Conservation (phyloP, 2,797 vertebrate species). For the Pseudochaenichthys georgianus region DNA sequence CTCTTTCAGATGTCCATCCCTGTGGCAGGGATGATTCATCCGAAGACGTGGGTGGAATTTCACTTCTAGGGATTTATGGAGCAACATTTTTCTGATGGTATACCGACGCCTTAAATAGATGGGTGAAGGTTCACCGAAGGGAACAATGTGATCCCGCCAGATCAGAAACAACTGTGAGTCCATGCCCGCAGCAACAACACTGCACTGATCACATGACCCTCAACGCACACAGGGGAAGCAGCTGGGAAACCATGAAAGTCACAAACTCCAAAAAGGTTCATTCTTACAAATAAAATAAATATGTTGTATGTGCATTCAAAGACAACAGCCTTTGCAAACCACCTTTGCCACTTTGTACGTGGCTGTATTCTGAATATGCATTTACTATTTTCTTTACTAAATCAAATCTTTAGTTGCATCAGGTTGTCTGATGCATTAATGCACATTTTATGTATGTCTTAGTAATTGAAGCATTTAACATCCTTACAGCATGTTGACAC, state of each 20-base stretch:
- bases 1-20: no score
- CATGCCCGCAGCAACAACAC: background rate
- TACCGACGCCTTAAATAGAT: background rate
- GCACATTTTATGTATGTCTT: background rate
- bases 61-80: background rate
- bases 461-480: no score
- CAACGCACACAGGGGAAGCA: background rate
- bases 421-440: background rate
- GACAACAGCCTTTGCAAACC: background rate
- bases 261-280: no score
- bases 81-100: background rate
- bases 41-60: background rate
- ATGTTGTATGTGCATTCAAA: no score
- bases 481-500: no score
- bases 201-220: constrained; percentile 15
- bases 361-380: background rate
- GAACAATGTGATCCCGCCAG: constrained; percentile 10
- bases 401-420: background rate
- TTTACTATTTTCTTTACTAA: background rate
- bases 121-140: constrained; percentile 36
- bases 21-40: no score
- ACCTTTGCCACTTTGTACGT: background rate
- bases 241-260: background rate
- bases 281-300: no score
- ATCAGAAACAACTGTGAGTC: constrained; percentile 2